Conservation (phyloP, 53 echinoderm and acorn worm genomes). For the Arbacia lixula region DNA sequence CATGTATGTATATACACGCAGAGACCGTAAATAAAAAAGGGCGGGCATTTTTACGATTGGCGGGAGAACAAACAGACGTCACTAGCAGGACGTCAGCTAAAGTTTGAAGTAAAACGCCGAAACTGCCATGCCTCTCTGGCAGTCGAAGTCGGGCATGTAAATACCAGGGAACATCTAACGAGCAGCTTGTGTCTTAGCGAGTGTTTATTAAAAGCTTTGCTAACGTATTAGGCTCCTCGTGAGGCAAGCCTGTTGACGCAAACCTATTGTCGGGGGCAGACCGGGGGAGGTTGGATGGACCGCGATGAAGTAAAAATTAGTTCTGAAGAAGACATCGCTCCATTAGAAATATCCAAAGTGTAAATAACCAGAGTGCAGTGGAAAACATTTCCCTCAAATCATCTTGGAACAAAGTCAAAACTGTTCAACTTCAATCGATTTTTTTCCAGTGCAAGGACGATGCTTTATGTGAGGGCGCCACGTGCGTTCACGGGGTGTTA, state of each 20-base stretch:
- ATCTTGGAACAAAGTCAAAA: too few relatives aligned
- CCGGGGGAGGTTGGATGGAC: not conserved
- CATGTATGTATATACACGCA: not conserved
- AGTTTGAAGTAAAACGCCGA: conserved; percentile 26
- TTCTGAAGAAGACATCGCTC: too few relatives aligned
- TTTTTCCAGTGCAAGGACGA: too few relatives aligned
- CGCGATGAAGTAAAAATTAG: too few relatives aligned
- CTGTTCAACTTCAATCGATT: too few relatives aligned
- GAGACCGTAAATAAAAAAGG: conserved; percentile 24
- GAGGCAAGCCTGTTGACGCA: conserved; percentile 16
- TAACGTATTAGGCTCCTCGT: conserved; percentile 22
- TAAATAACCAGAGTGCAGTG: too few relatives aligned
- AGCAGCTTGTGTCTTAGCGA: conserved; percentile 47
- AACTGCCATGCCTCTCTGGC: conserved; percentile 16
- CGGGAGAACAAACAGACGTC: conserved; percentile 31
- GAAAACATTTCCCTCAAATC: too few relatives aligned
- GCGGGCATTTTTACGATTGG: conserved; percentile 35
- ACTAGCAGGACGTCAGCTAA: conserved; percentile 12
- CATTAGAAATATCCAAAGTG: too few relatives aligned
- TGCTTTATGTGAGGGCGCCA: too few relatives aligned
- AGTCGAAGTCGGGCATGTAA: conserved; percentile 39
- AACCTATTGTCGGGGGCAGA: not conserved
- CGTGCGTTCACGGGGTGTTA: too few relatives aligned
- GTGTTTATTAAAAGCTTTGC: conserved; percentile 36
- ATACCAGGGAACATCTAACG: conserved; percentile 22